Conservation (phyloP, 2,888 invertebrate genomes). For the Eupithecia centaureata region DNA sequence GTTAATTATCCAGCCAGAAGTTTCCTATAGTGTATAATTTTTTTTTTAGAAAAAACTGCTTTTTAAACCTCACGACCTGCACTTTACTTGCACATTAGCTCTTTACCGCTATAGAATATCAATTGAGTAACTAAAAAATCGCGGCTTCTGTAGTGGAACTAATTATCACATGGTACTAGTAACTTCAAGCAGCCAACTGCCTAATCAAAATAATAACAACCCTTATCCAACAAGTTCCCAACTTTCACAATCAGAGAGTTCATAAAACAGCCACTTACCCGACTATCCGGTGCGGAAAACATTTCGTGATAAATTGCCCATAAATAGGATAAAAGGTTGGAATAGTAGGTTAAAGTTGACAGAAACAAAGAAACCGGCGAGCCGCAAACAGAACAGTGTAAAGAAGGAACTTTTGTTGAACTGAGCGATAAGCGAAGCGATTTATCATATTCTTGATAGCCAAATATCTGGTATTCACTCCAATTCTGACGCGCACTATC, state of each 20-base stretch:
- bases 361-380: slow-evolving; percentile 59
- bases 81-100: no score
- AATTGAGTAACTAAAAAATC: no score
- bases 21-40: no score
- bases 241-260: slow-evolving; percentile 43
- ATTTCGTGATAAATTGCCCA: slow-evolving; percentile 59
- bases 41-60: no score
- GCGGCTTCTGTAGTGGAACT: no score
- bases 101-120: no score
- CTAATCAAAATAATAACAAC: not conserved
- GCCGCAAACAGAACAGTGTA: slow-evolving; percentile 48
- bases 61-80: no score
- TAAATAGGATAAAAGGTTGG: slow-evolving; percentile 58
- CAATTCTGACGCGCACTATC: no score
- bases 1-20: no score
- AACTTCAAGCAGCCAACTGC: not conserved
- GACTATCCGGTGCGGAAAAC: slow-evolving; percentile 51
- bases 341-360: slow-evolving; percentile 55
- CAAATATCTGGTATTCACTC: not conserved
- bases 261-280: slow-evolving; percentile 50
- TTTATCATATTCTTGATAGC: no score
- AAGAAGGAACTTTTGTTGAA: slow-evolving; percentile 9
- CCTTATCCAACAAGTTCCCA: slow-evolving; percentile 9
- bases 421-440: slow-evolving; percentile 7
- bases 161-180: no score